Evolutionary conservation across 1,140 invertebrate species (phyloP).

Genomic region (Zaprionus kolodkinae): DNA sequence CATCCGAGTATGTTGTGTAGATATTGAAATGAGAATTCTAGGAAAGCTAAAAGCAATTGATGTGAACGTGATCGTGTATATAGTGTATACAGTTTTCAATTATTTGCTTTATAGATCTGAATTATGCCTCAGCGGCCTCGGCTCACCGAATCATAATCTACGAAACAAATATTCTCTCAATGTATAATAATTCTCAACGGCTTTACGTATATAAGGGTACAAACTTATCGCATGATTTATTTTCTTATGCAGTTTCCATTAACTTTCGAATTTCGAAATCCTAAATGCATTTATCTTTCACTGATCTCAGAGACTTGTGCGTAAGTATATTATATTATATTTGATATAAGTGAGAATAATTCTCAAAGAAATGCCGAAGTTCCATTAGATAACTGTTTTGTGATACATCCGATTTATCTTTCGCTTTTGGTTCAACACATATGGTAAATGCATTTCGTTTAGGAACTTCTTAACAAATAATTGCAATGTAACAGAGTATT

Average conservation of each 20-base stretch:
- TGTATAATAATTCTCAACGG: conserved; percentile 34
- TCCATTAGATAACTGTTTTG: conserved; percentile 31
- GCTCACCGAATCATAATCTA: conserved; percentile 22
- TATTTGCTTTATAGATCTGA: conserved; percentile 51
- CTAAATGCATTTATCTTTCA: conserved; percentile 33
- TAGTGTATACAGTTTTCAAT: conserved; percentile 43
- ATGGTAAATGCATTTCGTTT: conserved; percentile 49
- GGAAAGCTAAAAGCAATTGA: conserved; percentile 80
- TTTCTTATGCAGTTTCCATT: conserved; percentile 9
- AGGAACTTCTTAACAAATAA: conserved; percentile 73
- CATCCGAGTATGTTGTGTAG: conserved; percentile 37
- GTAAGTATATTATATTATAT: conserved; percentile 29
- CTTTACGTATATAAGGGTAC: conserved; percentile 52
- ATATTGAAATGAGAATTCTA: conserved; percentile 73
- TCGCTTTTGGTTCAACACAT: conserved; percentile 38
- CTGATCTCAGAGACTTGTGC: conserved; percentile 39
- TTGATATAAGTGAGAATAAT: conserved; percentile 13
- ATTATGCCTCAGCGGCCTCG: conserved; percentile 53
- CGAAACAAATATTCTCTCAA: not conserved
- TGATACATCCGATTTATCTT: conserved; percentile 8
- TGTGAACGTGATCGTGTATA: conserved; percentile 57
- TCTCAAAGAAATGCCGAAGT: conserved; percentile 66
- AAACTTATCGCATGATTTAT: conserved; percentile 21
- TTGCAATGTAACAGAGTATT: conserved; percentile 51
- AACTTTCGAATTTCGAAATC: conserved; percentile 12